Base-by-base conservation (phyloP, 92 coral and sea anemone species). In the Zoanthus gigantus region DNA sequence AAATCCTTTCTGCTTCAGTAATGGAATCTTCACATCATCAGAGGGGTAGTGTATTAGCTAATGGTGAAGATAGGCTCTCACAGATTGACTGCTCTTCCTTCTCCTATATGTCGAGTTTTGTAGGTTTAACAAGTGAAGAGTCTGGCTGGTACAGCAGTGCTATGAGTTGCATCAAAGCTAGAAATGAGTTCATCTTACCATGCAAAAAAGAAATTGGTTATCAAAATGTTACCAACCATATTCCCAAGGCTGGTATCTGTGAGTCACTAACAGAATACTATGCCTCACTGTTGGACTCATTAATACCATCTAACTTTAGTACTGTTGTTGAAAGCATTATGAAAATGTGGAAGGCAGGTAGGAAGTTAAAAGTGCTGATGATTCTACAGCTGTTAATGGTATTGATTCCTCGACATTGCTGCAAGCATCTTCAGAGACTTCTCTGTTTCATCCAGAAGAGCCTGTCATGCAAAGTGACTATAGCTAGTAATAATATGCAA, bases 401-500 rank as follows among this genome's bases (percentile, higher is more conserved):
- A 37, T 60, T 94, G 77, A 85, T 97, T 15, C 93, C 96, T 29
- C 72, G 67, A 42, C 85, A 92, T 46, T 90, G 92, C 23, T 82
- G 90, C 42, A 88, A 83, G 42, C 99, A 97, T 57, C 90, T 97
- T 63, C 90, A 91, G 74, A 88, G 92, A 52, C 86, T 97, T 79
- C 89, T 97, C 44, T 92, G 88, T 82, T 97, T 95, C 76, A 89
- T 97, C 77, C 89, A 92, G 76, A 91, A 92, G 78, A 92, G 87
- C 83, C 68, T 92, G 47, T 37, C 61, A 14, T 87, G 87, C 23
- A 46, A 83, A 86, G n/a, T 76, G 86, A 73, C 90, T 30, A 10
- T 72, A 46, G 90, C 84, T 30, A 87, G 63, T 61, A 87, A 67
- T 18, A 67, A 84, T 67, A 78, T 60, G 79, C 82, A 89, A 47